These are phyloP conservation scores for Ligdia adustata DNA, from an alignment of 2,888 invertebrate genomes.

Conservation along the genomic window DNA sequence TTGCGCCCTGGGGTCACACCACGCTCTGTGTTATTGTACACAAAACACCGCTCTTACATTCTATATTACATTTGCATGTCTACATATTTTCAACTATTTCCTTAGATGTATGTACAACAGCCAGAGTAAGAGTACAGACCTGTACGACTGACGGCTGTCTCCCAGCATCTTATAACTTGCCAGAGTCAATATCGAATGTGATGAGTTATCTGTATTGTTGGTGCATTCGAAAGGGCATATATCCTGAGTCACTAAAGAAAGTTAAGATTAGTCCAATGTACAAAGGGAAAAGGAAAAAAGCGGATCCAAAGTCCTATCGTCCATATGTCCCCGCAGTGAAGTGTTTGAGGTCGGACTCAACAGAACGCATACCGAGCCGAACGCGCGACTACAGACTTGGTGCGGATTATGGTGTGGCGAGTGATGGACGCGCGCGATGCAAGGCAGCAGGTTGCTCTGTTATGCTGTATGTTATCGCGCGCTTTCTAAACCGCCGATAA, in stretches of 20 bases:
- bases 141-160: neutral
- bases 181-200: neutral
- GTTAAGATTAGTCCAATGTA: too few species aligned
- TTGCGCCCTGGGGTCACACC: slow-evolving; percentile 31
- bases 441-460: neutral
- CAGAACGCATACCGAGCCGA: slow-evolving; percentile 9
- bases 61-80: too few species aligned
- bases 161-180: neutral
- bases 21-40: slow-evolving; percentile 29
- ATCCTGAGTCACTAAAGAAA: too few species aligned
- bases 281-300: too few species aligned
- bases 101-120: too few species aligned
- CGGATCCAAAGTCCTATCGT: too few species aligned
- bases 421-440: slow-evolving; percentile 5
- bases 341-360: slow-evolving; percentile 14
- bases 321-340: slow-evolving; percentile 19
- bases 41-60: too few species aligned
- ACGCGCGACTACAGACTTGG: slow-evolving; percentile 13
- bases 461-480: slow-evolving; percentile 11
- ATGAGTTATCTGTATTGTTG: neutral
- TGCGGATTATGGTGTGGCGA: slow-evolving; percentile 15
- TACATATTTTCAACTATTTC: too few species aligned
- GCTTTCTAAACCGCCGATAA: slow-evolving; percentile 5
- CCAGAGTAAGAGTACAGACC: neutral
- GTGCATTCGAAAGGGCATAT: neutral